Conservation (phyloP, 2,113 vertebrate genomes). For the Myiozetetes cayanensis region DNA sequence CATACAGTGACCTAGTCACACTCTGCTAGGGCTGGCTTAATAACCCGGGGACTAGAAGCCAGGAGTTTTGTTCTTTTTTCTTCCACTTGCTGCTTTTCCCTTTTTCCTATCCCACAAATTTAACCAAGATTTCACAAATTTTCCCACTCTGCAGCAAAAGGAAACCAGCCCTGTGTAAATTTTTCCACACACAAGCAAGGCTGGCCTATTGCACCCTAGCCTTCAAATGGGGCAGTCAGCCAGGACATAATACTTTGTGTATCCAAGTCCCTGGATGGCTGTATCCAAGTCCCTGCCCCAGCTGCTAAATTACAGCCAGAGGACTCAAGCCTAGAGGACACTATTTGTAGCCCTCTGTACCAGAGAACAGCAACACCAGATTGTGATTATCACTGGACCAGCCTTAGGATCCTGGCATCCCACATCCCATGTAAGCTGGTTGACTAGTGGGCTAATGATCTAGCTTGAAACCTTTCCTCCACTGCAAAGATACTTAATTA, state of each 20-base stretch:
- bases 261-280: neutral
- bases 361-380: neutral
- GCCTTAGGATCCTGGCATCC: neutral
- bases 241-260: neutral
- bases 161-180: conserved; percentile 15
- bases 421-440: neutral
- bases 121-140: conserved; percentile 42
- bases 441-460: neutral
- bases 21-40: neutral
- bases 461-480: neutral
- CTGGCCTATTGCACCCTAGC: neutral
- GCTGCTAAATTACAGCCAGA: neutral
- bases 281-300: neutral
- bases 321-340: neutral
- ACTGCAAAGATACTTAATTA: neutral
- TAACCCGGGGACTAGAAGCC: neutral
- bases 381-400: neutral
- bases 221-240: conserved; percentile 3
- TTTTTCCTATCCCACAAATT: conserved; percentile 38
- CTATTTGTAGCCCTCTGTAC: neutral
- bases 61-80: conserved; percentile 33
- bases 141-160: conserved; percentile 45
- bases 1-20: neutral
- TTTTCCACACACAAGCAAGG: neutral
- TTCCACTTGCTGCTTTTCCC: conserved; percentile 34